phyloP scores from a whole-genome alignment of 2,113 vertebrate species.

The Polypterus senegalus region DNA sequence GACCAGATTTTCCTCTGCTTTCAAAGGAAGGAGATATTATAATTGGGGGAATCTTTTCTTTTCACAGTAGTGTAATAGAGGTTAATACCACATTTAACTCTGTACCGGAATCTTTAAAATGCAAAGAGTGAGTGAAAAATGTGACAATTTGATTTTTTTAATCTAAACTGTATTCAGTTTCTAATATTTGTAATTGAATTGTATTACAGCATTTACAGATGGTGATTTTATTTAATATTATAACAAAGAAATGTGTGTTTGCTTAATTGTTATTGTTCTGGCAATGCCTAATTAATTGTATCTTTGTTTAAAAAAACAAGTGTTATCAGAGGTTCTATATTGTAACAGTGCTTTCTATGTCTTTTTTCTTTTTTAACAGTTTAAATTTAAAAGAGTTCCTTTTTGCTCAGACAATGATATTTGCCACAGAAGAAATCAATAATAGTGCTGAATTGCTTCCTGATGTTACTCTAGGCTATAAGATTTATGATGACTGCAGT shows the following conservation, averaged over 20 bases:
- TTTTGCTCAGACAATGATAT: constrained; percentile 1
- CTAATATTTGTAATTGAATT: not conserved
- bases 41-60: not conserved
- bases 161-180: not conserved
- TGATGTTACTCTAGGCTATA: constrained; percentile 3
- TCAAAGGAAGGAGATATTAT: not conserved
- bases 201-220: not conserved
- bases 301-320: too few species aligned
- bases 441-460: constrained; percentile 2
- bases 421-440: constrained; percentile 3
- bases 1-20: not conserved
- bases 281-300: not conserved
- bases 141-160: not conserved
- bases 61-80: not conserved
- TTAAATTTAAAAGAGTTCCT: not conserved
- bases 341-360: not conserved
- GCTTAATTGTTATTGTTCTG: not conserved
- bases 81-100: not conserved
- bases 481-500: not conserved
- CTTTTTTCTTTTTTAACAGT: not conserved
- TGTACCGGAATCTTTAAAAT: not conserved
- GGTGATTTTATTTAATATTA: not conserved
- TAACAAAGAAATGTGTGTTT: not conserved
- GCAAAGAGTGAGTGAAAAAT: not conserved
- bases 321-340: not conserved